phyloP scores from a whole-genome alignment of 2,797 vertebrate species.

The Clarias pachynema region DNA sequence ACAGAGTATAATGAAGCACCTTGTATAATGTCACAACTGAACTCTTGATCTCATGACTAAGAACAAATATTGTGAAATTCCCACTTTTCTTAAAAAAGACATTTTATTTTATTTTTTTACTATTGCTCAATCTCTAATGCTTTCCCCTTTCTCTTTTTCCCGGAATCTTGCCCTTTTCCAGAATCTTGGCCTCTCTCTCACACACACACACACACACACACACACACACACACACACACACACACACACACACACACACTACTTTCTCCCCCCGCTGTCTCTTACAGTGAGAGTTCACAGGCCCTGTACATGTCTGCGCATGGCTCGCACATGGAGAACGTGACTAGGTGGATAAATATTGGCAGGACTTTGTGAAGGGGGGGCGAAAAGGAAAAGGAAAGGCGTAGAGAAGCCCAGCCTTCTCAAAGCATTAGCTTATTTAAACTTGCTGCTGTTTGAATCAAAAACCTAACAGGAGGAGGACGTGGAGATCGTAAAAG shows the following conservation, averaged over 20 bases:
- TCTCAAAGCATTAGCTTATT: neutral
- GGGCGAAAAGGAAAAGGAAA: neutral
- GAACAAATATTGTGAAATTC: conserved; percentile 9
- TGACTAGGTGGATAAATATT: conserved; percentile 22
- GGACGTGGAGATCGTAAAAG: conserved; percentile 18
- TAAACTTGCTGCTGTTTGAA: conserved; percentile 9
- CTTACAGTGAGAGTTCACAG: conserved; percentile 21
- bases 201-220: too few relatives aligned
- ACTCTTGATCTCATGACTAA: neutral
- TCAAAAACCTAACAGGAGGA: conserved; percentile 22
- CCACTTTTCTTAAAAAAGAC: neutral
- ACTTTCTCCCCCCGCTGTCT: neutral
- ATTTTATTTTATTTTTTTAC: neutral
- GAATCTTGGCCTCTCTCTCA: neutral
- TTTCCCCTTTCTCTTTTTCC: neutral
- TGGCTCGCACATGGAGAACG: conserved; percentile 25
- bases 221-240: too few relatives aligned
- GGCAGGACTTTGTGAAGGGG: neutral
- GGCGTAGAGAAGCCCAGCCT: conserved; percentile 9
- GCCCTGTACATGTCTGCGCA: neutral
- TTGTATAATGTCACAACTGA: neutral
- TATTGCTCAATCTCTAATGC: conserved; percentile 23
- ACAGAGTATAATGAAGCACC: neutral
- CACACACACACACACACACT: too few relatives aligned
- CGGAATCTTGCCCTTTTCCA: conserved; percentile 55